Conservation (phyloP, 2,113 vertebrate genomes). For the Melanerpes formicivorus region DNA sequence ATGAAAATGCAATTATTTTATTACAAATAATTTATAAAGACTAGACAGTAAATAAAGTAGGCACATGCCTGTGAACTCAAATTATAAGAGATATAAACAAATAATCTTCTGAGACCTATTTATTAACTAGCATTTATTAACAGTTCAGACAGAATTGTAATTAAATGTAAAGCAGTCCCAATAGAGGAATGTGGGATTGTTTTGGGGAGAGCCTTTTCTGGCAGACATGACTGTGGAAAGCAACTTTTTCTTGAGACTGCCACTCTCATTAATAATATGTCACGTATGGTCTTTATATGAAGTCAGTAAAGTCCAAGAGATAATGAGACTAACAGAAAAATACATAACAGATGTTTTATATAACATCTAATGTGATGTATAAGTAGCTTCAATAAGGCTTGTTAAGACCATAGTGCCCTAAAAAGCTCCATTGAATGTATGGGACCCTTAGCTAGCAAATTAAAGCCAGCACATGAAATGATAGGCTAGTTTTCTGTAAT, state of each 20-base stretch:
- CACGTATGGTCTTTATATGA: slow-evolving; percentile 1
- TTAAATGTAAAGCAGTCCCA: neutral
- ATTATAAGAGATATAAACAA: neutral
- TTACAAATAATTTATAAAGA: slow-evolving; percentile 17
- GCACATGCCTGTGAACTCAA: neutral
- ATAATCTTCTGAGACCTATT: neutral
- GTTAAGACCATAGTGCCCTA: slow-evolving; percentile 18
- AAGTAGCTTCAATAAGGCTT: slow-evolving; percentile 33
- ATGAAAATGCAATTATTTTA: neutral
- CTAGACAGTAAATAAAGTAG: slow-evolving; percentile 6
- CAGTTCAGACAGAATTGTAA: neutral
- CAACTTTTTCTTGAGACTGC: neutral
- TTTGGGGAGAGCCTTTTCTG: neutral
- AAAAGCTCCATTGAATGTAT: slow-evolving; percentile 35
- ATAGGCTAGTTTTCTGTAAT: slow-evolving; percentile 60
- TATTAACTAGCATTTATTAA: slow-evolving; percentile 8
- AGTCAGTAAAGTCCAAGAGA: slow-evolving; percentile 30
- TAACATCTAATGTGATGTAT: neutral
- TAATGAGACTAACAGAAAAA: slow-evolving; percentile 52
- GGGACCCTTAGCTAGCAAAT: slow-evolving; percentile 42
- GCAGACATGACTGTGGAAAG: neutral
- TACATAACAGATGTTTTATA: slow-evolving; percentile 34
- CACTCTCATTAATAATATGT: neutral
- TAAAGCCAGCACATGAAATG: slow-evolving; percentile 53
- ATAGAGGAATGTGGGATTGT: neutral